Evolutionary conservation across 1,140 invertebrate genomes (phyloP), one percentile per base, ranked within the genome.

Genomic region (Ladona fulva): DNA sequence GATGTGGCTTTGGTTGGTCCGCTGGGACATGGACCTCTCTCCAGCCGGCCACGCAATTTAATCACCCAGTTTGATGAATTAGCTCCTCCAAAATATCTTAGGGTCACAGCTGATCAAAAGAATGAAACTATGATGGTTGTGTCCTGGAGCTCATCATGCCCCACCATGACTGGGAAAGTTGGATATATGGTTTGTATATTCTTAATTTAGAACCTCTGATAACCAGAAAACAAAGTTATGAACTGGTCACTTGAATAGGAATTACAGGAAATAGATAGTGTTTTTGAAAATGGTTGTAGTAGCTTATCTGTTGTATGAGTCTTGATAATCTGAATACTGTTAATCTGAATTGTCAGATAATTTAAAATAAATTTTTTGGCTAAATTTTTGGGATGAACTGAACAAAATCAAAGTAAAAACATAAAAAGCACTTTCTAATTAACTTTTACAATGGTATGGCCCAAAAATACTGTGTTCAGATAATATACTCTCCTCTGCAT

Each of bases 1-100:
- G 88, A 88, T 12, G 89, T 94, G n/a, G 92, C 91, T 0, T 82
- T 95, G 0, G 84, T 90, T 42, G 88, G 87, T 14, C 89, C 90
- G 0, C 84, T 86, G 11, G 90, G 91, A 0, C 82, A 86, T 42
- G 93, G 93, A 7, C 92, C 91, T 8, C 82, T 93, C 16, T 87
- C 86, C 25, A 82, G 83, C 3, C 82, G 84, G 42, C 86, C 89
- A 0, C 78, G 84, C 0, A 84, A 83, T n/a, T 84, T 93, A 1
- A 82, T 85, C 3, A 95, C 93, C 0, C 86, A 89, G 77, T 90
- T 89, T 78, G 89, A 92, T 82, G 80, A 86, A 0, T 87, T 85
- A 74, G 89, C 90, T 24, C 85, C 90, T 10, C 90, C 90, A 11
- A 91, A 90, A 80, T 85, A 86, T 66, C 78, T 91, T 0, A 82